These are phyloP conservation scores for Chionis minor DNA, from an alignment of 2,113 vertebrate species.

Conservation along the genomic window DNA sequence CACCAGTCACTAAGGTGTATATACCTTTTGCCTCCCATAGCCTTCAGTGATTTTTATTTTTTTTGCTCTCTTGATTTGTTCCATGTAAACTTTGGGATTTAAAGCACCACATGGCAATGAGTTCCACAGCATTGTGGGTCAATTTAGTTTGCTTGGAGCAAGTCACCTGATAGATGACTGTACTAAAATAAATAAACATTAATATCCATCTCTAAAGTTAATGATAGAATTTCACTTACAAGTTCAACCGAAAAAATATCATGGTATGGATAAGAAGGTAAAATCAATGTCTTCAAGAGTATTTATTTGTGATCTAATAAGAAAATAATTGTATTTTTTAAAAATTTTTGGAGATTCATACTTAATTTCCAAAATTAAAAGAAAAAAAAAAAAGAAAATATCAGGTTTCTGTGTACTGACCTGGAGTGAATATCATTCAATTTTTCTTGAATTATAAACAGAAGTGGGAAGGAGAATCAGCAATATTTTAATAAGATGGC, in stretches of 20 bases:
- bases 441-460: background rate
- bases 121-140: background rate
- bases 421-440: background rate
- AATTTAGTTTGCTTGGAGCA: background rate
- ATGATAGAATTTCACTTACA: background rate
- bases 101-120: background rate
- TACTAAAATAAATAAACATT: background rate
- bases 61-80: background rate
- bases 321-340: background rate
- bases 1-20: background rate
- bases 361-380: background rate
- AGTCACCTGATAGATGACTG: background rate
- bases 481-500: background rate
- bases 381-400: background rate
- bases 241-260: background rate
- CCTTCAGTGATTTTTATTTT: background rate
- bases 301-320: background rate
- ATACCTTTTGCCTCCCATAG: background rate
- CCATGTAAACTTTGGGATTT: background rate
- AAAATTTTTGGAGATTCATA: background rate
- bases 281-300: background rate
- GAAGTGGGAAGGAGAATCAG: background rate
- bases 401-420: background rate
- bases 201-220: background rate
- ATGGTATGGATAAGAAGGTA: background rate